These are phyloP conservation scores for Gymnobelideus leadbeateri DNA, from an alignment of 2,113 vertebrate species.

Conservation along the genomic window DNA sequence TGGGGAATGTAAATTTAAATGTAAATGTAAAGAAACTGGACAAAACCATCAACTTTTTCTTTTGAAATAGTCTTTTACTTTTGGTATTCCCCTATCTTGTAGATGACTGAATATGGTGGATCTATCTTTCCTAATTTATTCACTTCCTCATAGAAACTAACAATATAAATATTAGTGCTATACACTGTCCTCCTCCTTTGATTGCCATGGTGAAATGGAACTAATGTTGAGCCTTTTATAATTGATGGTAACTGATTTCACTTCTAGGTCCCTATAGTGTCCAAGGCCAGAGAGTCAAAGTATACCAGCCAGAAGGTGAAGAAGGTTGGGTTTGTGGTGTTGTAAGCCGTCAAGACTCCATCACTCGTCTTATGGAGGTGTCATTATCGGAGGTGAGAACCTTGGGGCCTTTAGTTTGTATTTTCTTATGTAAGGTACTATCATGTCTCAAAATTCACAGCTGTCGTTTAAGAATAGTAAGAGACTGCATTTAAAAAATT, in stretches of 20 bases:
- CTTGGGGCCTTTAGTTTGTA: not conserved
- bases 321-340: slow-evolving; percentile 92
- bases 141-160: slow-evolving; percentile 32
- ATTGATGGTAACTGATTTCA: slow-evolving; percentile 56
- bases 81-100: not conserved
- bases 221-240: slow-evolving; percentile 48
- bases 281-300: slow-evolving; percentile 94
- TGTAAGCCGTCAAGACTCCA: slow-evolving; percentile 94
- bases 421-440: slow-evolving; percentile 17
- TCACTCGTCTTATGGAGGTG: slow-evolving; percentile 96
- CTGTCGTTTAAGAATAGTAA: not conserved
- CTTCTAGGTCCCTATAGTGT: slow-evolving; percentile 93
- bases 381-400: slow-evolving; percentile 92
- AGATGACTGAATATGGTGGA: slow-evolving; percentile 45
- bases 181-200: slow-evolving; percentile 43
- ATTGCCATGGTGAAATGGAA: slow-evolving; percentile 44
- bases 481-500: too few relatives aligned
- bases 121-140: slow-evolving; percentile 52
- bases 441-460: not conserved
- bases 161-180: slow-evolving; percentile 44
- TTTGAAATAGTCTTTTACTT: slow-evolving; percentile 27
- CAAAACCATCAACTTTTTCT: slow-evolving; percentile 49
- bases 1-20: not conserved
- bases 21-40: slow-evolving; percentile 33
- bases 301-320: slow-evolving; percentile 97